Evolutionary conservation across 2,797 vertebrate species (phyloP).

Genomic region (Sternotherus odoratus): DNA sequence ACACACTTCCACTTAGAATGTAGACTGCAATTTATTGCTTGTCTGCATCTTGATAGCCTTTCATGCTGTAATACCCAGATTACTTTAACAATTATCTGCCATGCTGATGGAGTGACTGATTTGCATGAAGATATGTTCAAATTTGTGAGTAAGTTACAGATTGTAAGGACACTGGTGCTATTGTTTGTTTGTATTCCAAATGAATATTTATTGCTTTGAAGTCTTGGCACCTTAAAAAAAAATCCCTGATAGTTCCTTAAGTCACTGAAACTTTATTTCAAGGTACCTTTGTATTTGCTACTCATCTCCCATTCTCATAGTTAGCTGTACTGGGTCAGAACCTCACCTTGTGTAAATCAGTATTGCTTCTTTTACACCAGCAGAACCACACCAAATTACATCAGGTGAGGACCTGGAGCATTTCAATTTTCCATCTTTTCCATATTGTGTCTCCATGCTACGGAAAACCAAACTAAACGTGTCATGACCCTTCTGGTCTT

Average conservation of each 20-base stretch:
- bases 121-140: not conserved
- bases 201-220: fast-evolving
- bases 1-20: not conserved
- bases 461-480: not conserved
- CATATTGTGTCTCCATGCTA: not conserved
- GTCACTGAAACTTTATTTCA: not conserved
- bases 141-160: fast-evolving
- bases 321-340: not conserved
- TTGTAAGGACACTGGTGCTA: not conserved
- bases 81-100: not conserved
- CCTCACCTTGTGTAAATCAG: not conserved
- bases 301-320: not conserved
- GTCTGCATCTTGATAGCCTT: fast-evolving
- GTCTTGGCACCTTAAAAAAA: not conserved
- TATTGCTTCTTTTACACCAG: not conserved
- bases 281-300: not conserved
- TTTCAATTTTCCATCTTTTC: not conserved
- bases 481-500: not conserved
- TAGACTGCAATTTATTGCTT: not conserved
- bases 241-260: not conserved
- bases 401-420: not conserved
- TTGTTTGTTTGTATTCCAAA: not conserved
- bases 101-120: fast-evolving
- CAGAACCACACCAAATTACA: not conserved
- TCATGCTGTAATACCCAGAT: fast-evolving